Evolutionary conservation across 2,888 invertebrate species (phyloP).

Genomic region (Hirtodrosophila cameraria): DNA sequence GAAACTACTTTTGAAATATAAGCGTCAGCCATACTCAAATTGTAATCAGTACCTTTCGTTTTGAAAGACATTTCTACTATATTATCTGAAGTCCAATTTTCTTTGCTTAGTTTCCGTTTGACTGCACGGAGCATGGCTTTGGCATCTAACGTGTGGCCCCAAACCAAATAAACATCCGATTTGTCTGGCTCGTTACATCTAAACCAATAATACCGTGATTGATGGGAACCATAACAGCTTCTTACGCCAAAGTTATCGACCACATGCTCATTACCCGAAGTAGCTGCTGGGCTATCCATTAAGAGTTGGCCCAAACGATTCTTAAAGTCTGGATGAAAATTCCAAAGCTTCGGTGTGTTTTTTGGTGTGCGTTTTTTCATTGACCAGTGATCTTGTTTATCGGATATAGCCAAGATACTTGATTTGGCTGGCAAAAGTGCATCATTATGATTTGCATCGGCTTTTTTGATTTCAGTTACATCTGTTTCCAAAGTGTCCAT

Average conservation of each 20-base stretch:
- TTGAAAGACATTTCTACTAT: neutral
- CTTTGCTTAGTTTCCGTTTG: neutral
- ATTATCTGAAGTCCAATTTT: conserved; percentile 13
- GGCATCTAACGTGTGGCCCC: neutral
- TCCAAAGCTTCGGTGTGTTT: neutral
- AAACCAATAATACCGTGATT: neutral
- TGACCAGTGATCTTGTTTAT: neutral
- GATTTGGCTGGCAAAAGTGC: neutral
- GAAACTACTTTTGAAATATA: neutral
- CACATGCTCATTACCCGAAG: neutral
- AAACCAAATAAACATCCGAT: neutral
- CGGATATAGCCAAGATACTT: neutral
- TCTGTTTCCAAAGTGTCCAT: neutral
- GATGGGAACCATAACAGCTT: neutral
- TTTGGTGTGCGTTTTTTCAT: neutral
- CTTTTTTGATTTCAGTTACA: neutral
- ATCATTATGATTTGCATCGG: too few relatives aligned
- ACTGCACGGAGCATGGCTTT: neutral
- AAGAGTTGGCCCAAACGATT: neutral
- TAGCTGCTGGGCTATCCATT: neutral
- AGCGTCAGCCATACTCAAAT: neutral
- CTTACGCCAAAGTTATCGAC: neutral
- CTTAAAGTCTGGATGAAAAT: neutral
- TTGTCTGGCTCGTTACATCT: neutral
- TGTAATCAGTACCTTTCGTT: neutral